phyloP scores from a whole-genome alignment of 2,797 vertebrate genomes.

The Glyptemys insculpta region DNA sequence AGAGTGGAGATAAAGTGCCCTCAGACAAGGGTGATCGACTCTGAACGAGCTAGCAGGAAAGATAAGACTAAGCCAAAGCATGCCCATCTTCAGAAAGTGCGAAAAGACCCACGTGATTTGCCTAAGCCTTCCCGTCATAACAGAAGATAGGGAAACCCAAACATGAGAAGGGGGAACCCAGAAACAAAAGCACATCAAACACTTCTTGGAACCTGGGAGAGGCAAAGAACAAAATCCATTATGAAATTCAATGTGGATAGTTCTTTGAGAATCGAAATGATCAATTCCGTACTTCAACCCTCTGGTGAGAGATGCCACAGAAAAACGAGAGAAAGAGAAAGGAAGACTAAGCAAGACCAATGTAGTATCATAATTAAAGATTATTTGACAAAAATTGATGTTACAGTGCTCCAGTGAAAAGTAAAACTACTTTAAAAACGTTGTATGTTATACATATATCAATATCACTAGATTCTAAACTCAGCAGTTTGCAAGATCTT shows the following conservation, averaged over 20 bases:
- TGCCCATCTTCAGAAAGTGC: neutral
- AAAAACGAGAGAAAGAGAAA: neutral
- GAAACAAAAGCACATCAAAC: neutral
- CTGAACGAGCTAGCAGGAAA: neutral
- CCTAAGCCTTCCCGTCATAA: neutral
- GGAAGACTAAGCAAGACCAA: neutral
- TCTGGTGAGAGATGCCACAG: neutral
- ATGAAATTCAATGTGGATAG: neutral
- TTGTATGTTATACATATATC: neutral
- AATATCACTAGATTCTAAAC: neutral
- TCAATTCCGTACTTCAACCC: neutral
- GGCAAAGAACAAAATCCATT: neutral
- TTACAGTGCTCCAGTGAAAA: neutral
- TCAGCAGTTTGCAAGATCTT: neutral
- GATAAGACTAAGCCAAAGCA: neutral
- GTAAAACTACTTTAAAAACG: neutral
- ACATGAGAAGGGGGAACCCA: neutral
- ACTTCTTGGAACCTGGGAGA: neutral
- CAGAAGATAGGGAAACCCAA: neutral
- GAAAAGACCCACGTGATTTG: slow-evolving; percentile 5
- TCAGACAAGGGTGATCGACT: neutral
- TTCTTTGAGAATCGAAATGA: neutral
- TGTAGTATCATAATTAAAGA: neutral
- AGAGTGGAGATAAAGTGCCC: neutral
- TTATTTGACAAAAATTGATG: neutral